A percentile compares a stretch with the other conserved stretches of the same genome.
Evolutionary conservation across 2,797 vertebrate species (phyloP).

Genomic region (Cephalopachus bancanus): DNA sequence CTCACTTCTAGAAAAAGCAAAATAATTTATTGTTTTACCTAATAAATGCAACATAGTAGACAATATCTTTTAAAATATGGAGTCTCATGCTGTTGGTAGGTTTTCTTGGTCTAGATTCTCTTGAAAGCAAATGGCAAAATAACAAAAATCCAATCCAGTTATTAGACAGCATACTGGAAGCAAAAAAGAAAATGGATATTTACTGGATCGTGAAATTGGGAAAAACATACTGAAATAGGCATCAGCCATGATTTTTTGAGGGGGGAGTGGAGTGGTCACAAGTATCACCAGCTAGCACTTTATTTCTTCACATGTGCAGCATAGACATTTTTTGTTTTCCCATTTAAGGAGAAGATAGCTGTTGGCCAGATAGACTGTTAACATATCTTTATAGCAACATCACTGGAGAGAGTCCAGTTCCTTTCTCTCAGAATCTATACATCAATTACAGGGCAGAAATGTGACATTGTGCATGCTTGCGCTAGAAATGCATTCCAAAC

Average conservation of each 20-base stretch:
- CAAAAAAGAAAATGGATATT: background rate
- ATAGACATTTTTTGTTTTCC: background rate
- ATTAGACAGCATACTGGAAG: slow-evolving; percentile 32
- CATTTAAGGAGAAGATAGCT: background rate
- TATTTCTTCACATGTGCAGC: background rate
- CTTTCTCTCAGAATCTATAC: background rate
- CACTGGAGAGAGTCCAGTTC: background rate
- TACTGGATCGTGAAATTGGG: background rate
- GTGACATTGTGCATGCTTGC: background rate
- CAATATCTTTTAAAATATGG: slow-evolving; percentile 20
- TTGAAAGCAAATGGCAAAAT: slow-evolving; percentile 9
- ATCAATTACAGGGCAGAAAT: background rate
- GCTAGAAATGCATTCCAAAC: background rate
- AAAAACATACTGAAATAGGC: background rate
- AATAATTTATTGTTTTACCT: slow-evolving; percentile 42
- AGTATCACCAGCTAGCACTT: background rate
- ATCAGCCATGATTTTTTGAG: background rate
- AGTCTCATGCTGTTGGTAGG: background rate
- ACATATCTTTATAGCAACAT: background rate
- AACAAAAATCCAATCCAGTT: slow-evolving; percentile 20
- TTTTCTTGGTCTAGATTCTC: slow-evolving; percentile 47
- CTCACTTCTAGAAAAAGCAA: slow-evolving; percentile 55
- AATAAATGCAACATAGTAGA: slow-evolving; percentile 1
- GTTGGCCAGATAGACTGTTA: background rate
- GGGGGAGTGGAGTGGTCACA: background rate